These are phyloP conservation scores for Tetragonula carbonaria DNA, from an alignment of 2,888 invertebrate species.

Conservation along the genomic window DNA sequence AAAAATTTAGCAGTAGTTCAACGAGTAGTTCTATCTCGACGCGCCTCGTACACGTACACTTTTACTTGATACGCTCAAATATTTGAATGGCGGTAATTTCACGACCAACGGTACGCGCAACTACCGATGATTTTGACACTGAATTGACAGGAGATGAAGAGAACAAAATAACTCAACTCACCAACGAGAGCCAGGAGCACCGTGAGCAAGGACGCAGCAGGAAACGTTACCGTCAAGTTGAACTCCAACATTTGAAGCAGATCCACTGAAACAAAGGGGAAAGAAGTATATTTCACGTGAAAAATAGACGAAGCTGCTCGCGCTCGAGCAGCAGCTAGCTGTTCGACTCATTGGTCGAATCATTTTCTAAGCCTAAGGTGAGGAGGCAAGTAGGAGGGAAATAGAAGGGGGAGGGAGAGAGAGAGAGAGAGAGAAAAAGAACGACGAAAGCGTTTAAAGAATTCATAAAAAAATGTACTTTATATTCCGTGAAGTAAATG, in stretches of 20 bases:
- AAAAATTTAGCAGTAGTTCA: too few relatives aligned
- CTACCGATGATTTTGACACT: too few relatives aligned
- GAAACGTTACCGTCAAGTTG: constrained; percentile 96
- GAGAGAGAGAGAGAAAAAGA: not conserved
- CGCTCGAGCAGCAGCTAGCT: not conserved
- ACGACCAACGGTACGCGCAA: too few relatives aligned
- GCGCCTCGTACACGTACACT: too few relatives aligned
- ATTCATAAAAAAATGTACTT: constrained; percentile 27
- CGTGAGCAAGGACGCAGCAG: constrained; percentile 97
- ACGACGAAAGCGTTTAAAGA: not conserved
- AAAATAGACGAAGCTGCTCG: constrained; percentile 8
- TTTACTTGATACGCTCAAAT: too few relatives aligned
- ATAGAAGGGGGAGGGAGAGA: not conserved
- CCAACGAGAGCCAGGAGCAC: constrained; percentile 99
- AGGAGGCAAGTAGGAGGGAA: not conserved
- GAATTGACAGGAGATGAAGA: not conserved
- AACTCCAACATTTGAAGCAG: constrained; percentile 99
- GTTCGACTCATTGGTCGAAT: not conserved
- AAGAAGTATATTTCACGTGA: constrained; percentile 46
- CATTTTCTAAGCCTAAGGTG: not conserved
- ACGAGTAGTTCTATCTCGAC: too few relatives aligned
- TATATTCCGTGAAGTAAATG: constrained; percentile 1
- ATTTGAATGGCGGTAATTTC: too few relatives aligned
- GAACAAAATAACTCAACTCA: constrained; percentile 86
- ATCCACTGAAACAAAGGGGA: constrained; percentile 91